phyloP scores from a whole-genome alignment of 1,140 invertebrate species.

The Venustaconcha ellipsiformis region DNA sequence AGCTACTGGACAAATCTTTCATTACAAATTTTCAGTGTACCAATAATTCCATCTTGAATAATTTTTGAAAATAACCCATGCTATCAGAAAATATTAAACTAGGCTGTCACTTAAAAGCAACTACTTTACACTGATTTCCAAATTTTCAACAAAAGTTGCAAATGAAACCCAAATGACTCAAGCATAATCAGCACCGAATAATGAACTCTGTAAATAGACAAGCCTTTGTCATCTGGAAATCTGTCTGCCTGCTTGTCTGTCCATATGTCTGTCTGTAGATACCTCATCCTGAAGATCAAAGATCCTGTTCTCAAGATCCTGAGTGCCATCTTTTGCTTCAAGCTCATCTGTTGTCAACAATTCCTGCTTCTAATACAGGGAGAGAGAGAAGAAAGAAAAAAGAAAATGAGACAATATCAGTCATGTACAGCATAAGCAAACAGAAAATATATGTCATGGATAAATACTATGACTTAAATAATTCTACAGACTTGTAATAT shows the following conservation, averaged over 20 bases:
- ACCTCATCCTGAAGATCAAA: slow-evolving; percentile 93
- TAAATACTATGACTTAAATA: no score
- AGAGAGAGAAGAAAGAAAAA: neutral
- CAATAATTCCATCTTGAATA: no score
- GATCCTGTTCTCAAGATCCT: slow-evolving; percentile 90
- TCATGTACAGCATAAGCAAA: neutral
- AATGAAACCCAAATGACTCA: neutral
- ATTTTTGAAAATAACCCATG: no score
- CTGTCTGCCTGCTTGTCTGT: slow-evolving; percentile 17
- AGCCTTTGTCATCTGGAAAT: slow-evolving; percentile 33
- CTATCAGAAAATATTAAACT: neutral
- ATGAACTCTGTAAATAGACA: neutral
- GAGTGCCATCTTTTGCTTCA: slow-evolving; percentile 78
- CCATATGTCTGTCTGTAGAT: slow-evolving; percentile 37
- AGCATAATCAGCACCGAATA: neutral
- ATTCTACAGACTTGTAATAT: no score
- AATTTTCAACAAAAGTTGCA: neutral
- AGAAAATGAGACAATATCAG: neutral
- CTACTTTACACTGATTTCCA: slow-evolving; percentile 1
- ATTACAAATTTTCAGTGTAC: no score
- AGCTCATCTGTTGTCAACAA: slow-evolving; percentile 90
- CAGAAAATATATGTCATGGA: no score
- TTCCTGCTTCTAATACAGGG: slow-evolving; percentile 83
- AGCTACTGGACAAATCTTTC: no score
- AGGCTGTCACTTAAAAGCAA: neutral